Conservation (phyloP, 2,797 vertebrate species). For the Cetoscarus ocellatus region DNA sequence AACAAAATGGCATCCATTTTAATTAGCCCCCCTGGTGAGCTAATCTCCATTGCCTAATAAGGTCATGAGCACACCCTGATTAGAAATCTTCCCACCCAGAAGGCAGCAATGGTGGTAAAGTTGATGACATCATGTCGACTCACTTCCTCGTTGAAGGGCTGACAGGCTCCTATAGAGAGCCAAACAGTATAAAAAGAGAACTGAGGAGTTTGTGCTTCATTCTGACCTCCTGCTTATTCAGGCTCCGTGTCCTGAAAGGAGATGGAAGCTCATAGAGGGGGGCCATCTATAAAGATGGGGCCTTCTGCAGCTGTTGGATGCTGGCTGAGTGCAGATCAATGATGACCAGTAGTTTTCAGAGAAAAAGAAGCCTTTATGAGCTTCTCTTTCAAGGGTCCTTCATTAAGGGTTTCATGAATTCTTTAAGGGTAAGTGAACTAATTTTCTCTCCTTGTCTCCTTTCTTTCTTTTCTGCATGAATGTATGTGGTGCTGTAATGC, state of each 20-base stretch:
- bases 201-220: constrained; percentile 67
- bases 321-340: constrained; percentile 35
- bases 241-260: constrained; percentile 58
- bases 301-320: constrained; percentile 40
- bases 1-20: constrained; percentile 36
- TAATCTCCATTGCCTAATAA: constrained; percentile 69
- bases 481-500: constrained; percentile 14
- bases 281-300: constrained; percentile 37
- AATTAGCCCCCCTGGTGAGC: constrained; percentile 50
- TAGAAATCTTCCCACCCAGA: constrained; percentile 72
- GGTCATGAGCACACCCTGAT: constrained; percentile 81
- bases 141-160: constrained; percentile 98
- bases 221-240: constrained; percentile 73
- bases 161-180: constrained; percentile 95
- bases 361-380: constrained; percentile 26
- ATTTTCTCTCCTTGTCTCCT: constrained; percentile 29
- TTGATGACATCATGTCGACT: constrained; percentile 98
- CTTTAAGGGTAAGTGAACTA: constrained; percentile 65
- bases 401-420: constrained; percentile 12
- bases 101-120: constrained; percentile 80
- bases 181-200: constrained; percentile 86
- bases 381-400: constrained; percentile 15
- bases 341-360: constrained; percentile 30
- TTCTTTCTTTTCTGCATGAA: constrained; percentile 24
- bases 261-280: constrained; percentile 35